Evolutionary conservation across 2,888 invertebrate genomes (phyloP).

Genomic region (Leptogaster cylindrica): DNA sequence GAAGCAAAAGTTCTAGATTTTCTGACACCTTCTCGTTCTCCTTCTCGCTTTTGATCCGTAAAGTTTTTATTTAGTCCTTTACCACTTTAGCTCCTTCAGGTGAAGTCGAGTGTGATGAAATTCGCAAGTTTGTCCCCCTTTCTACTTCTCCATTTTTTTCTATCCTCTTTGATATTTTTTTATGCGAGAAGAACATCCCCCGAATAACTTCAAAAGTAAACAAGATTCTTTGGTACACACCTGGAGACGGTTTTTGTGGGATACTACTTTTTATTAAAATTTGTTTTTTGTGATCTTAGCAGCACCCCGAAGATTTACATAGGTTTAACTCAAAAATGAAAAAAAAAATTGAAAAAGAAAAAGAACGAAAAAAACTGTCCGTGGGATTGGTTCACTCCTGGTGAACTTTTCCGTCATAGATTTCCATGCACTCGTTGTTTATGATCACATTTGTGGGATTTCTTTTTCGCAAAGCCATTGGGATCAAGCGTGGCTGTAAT

Average conservation of each 20-base stretch:
- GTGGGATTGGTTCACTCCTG: background rate
- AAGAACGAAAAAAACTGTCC: no score
- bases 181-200: background rate
- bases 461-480: slow-evolving; percentile 35
- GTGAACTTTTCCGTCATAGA: slow-evolving; percentile 18
- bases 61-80: slow-evolving; percentile 22
- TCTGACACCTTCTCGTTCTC: slow-evolving; percentile 7
- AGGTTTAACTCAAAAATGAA: slow-evolving; percentile 1
- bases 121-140: slow-evolving; percentile 23
- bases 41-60: slow-evolving; percentile 13
- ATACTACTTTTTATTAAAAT: slow-evolving; percentile 38
- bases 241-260: slow-evolving; percentile 19
- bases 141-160: no score
- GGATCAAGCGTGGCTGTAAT: slow-evolving; percentile 42
- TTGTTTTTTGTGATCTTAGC: slow-evolving; percentile 12
- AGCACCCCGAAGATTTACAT: slow-evolving; percentile 25
- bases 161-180: no score
- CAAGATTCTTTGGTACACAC: background rate
- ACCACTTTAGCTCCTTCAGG: background rate
- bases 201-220: slow-evolving; percentile 27
- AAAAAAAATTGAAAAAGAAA: no score
- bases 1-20: slow-evolving; percentile 10
- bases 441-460: slow-evolving; percentile 45
- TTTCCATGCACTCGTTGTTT: slow-evolving; percentile 39
- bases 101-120: slow-evolving; percentile 6